Evolutionary conservation across 2,113 vertebrate species (phyloP).

Genomic region (Colistium nudipinnis): DNA sequence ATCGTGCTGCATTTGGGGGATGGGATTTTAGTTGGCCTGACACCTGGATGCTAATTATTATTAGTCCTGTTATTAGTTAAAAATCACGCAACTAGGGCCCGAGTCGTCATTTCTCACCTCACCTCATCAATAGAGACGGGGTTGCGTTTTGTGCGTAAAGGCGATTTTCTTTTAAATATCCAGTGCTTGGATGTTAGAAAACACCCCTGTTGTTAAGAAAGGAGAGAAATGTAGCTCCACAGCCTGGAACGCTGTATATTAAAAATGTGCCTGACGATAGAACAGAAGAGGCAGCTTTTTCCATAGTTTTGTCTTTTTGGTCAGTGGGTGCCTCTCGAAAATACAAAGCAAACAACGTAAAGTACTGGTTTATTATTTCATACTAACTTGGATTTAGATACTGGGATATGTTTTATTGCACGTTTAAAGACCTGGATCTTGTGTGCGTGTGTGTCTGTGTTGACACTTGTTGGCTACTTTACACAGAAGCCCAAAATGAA

Average conservation of each 20-base stretch:
- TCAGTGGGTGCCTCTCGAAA: background rate
- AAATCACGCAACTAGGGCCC: background rate
- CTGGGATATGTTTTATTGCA: conserved; percentile 24
- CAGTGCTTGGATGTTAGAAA: no score
- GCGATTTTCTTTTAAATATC: no score
- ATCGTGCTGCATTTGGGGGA: background rate
- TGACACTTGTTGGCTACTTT: conserved; percentile 57
- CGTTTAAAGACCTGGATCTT: conserved; percentile 34
- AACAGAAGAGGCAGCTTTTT: background rate
- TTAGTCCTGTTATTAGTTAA: background rate
- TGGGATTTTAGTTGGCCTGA: no score
- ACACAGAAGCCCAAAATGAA: conserved; percentile 73
- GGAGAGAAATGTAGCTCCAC: no score
- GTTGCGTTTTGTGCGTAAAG: no score
- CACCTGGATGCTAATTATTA: no score
- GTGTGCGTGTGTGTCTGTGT: conserved; percentile 23
- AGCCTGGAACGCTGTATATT: background rate
- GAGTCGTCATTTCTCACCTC: background rate
- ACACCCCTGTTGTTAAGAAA: no score
- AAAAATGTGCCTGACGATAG: background rate
- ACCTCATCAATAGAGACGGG: no score
- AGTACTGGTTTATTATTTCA: conserved; percentile 25
- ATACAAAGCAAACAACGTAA: background rate
- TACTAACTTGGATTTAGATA: conserved; percentile 16
- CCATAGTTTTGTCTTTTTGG: no score